These are phyloP conservation scores for Mirza zaza DNA, from an alignment of 2,113 vertebrate species.

Conservation along the genomic window DNA sequence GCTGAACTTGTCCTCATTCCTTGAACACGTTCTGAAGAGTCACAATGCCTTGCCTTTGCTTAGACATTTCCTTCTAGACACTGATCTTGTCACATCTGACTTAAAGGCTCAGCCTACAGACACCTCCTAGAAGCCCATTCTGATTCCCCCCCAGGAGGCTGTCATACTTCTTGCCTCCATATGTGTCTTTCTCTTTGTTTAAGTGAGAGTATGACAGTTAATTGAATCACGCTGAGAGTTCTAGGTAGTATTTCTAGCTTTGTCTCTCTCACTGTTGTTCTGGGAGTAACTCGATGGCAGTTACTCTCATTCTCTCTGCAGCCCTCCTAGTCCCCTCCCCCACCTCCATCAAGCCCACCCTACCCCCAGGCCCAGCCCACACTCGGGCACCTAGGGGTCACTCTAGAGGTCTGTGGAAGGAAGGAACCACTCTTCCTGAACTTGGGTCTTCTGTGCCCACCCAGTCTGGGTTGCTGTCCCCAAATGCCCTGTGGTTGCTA, in stretches of 20 bases:
- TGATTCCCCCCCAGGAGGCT: neutral
- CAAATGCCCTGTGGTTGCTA: constrained; percentile 60
- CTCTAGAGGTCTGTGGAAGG: neutral
- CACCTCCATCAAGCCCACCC: neutral
- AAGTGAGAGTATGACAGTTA: neutral
- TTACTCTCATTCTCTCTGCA: neutral
- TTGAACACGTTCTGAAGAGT: neutral
- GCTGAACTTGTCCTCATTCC: neutral
- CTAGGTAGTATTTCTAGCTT: constrained; percentile 12
- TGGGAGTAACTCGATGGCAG: neutral
- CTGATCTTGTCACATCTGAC: neutral
- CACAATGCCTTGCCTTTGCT: neutral
- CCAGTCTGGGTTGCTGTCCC: constrained; percentile 52
- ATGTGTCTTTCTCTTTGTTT: constrained; percentile 25
- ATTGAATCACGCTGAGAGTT: neutral
- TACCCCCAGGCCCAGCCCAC: neutral
- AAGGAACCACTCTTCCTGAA: neutral
- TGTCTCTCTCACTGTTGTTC: neutral
- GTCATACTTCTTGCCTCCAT: neutral
- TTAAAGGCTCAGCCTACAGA: neutral
- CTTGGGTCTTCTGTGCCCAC: neutral
- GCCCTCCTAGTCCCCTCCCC: neutral
- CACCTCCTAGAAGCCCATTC: constrained; percentile 42
- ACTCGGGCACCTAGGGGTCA: neutral
- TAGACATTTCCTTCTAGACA: neutral